Evolutionary conservation across 2,113 vertebrate genomes (phyloP), one percentile per base, ranked within the genome.

Genomic region (Anarrhichthys ocellatus): DNA sequence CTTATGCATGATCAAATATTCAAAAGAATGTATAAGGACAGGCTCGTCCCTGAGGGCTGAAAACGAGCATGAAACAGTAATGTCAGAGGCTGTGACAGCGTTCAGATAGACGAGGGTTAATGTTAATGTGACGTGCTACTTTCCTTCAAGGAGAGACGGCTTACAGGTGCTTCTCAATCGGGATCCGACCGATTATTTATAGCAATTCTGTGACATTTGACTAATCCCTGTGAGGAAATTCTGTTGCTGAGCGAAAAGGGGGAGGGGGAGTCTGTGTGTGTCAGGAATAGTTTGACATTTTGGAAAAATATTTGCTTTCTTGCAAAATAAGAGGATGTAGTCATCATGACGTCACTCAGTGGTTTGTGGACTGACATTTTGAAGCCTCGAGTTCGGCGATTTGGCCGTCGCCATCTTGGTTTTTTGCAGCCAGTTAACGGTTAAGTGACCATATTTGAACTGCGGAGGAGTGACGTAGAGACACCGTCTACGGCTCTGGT

Each of bases 71-170:
- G 42, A 65, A 69, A 83, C 48, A 18, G 64, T 44, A 6, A 73
- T 81, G 46, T 83, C 59, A 70, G 10, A 27, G 27, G 64, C 73
- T 32, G 38, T 17, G 80, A 80, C 83, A 83, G 74, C 61, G 17
- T 81, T 73, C 44, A 63, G 63, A 66, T 38, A 64, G 85, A 87
- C 38, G 8, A 63, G 1, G 69, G 58, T 73, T 58, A 14, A 82
- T 73, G 83, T 81, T 78, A 82, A 87, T 68, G 69, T 59, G 85
- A 87, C 42, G 6, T 58, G 40, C 44, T 36, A 0, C 46, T 80
- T 34, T 80, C 62, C 63, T 76, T 67, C 61, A 24, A 68, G 67
- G 52, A 68, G 40, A 36, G 44, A 73, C 54, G 59, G 29, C 9
- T 27, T 67, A 65, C 38, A 27, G 64, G 62, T 73, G 76, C 70